phyloP scores from a whole-genome alignment of 2,888 invertebrate species.

The Drosophila nr. perissopoda region DNA sequence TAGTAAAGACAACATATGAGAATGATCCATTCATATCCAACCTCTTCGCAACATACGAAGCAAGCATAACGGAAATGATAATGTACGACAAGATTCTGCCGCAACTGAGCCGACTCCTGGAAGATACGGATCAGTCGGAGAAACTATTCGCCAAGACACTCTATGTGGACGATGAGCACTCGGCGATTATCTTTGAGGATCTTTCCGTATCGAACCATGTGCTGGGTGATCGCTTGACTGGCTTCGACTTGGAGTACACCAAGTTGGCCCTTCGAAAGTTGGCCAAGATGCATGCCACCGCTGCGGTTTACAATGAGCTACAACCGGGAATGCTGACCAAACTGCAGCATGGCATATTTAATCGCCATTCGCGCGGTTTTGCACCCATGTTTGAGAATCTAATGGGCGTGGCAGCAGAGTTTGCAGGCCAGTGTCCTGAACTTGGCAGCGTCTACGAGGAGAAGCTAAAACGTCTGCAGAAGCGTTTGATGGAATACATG shows the following conservation, averaged over 20 bases:
- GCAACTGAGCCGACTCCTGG: slow-evolving; percentile 59
- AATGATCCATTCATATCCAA: slow-evolving; percentile 60
- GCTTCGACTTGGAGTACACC: slow-evolving; percentile 84
- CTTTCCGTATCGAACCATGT: slow-evolving; percentile 58
- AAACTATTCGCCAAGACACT: slow-evolving; percentile 75
- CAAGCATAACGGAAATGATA: slow-evolving; percentile 75
- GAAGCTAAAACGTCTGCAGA: slow-evolving; percentile 73
- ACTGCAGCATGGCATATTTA: slow-evolving; percentile 81
- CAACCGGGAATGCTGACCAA: slow-evolving; percentile 62
- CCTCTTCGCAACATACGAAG: slow-evolving; percentile 66
- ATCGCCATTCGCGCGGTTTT: slow-evolving; percentile 75
- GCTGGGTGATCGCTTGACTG: slow-evolving; percentile 74
- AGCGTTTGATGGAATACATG: slow-evolving; percentile 77
- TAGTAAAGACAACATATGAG: slow-evolving; percentile 76
- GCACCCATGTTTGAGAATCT: slow-evolving; percentile 70
- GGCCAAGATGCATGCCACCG: slow-evolving; percentile 86
- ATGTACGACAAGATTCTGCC: slow-evolving; percentile 80
- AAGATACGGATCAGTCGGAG: slow-evolving; percentile 51
- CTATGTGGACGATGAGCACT: slow-evolving; percentile 72
- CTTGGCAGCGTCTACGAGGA: slow-evolving; percentile 72
- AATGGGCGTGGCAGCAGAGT: slow-evolving; percentile 70
- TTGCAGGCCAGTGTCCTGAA: slow-evolving; percentile 69
- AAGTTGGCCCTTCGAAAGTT: slow-evolving; percentile 83
- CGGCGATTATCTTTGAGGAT: slow-evolving; percentile 79
- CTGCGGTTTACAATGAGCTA: slow-evolving; percentile 84